Evolutionary conservation across 1,140 invertebrate species (phyloP), one percentile per base, ranked within the genome.

Genomic region (Bombus confusus): DNA sequence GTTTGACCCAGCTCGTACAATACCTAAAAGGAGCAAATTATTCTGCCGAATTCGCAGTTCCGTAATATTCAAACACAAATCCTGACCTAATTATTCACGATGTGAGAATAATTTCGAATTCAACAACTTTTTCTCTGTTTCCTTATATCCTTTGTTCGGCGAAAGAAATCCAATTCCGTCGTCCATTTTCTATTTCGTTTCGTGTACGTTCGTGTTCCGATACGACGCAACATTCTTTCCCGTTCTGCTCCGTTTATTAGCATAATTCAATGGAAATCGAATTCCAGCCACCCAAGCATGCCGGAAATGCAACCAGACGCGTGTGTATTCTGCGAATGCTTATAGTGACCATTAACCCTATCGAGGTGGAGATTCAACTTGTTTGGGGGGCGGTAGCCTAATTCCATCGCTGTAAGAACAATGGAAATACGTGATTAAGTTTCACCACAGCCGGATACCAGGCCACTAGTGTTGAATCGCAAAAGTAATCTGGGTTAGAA

Each of bases 211-310:
- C 10, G 15, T 15, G 28, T 10, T 0, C 37, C 5, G 22, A 18
- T 47, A 10, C 47, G 25, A 59, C 12, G 64, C 47, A n/a, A 37
- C 57, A 79, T 83, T 83, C 75, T 69, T 83, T 78, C 13, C 25
- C 22, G n/a, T 66, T 66, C 62, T 41, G 28, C 25, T 15, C 64
- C 68, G 22, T 84, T 84, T 84, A 84, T 84, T 84, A 84, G 75
- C 66, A 84, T 79, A 84, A 84, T 84, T 79, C 83, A 41, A 79
- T 79, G 34, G 83, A 79, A 80, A 79, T 84, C 76, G 83, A 84
- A 84, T 84, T 84, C 52, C 64, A 28, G 3, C 34, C 31, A 18
- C 18, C 66, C 3, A 37, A 31, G 80, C 34, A 59, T 84, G 28
- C 75, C 6, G 41, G 83, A 84, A 79, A 72, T 79, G n/a, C 83